Evolutionary conservation across 2,113 vertebrate genomes (phyloP).

Genomic region (Tor tambroides): DNA sequence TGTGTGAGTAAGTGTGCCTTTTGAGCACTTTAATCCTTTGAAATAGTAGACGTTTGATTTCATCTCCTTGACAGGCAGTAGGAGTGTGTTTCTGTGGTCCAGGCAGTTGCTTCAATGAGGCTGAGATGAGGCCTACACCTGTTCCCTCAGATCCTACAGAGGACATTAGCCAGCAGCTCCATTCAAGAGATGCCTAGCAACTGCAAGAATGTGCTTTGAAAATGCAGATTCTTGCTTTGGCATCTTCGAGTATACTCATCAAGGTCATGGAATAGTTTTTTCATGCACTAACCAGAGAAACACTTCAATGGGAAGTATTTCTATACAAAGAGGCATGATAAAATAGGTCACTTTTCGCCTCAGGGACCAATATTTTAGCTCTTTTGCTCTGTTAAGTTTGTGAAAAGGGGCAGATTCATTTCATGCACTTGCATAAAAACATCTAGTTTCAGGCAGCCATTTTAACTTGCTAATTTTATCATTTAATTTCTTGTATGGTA

Average conservation of each 20-base stretch:
- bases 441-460: neutral
- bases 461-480: neutral
- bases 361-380: neutral
- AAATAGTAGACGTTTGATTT: constrained; percentile 36
- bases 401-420: neutral
- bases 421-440: neutral
- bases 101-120: constrained; percentile 23
- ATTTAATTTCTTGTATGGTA: neutral
- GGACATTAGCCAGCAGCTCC: neutral
- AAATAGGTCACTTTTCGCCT: neutral
- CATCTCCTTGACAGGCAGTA: constrained; percentile 12
- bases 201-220: neutral
- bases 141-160: constrained; percentile 22
- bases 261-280: neutral
- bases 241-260: neutral
- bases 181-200: constrained; percentile 9
- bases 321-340: neutral
- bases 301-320: neutral
- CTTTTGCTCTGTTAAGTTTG: neutral
- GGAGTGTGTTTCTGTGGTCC: constrained; percentile 24
- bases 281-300: neutral
- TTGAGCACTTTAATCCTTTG: constrained; percentile 36
- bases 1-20: constrained; percentile 43
- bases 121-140: constrained; percentile 36
- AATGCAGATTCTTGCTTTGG: neutral